A percentile compares a stretch with the other conserved stretches of the same genome.
phyloP scores from a whole-genome alignment of 2,113 vertebrate genomes.

The Syngnathus scovelli region DNA sequence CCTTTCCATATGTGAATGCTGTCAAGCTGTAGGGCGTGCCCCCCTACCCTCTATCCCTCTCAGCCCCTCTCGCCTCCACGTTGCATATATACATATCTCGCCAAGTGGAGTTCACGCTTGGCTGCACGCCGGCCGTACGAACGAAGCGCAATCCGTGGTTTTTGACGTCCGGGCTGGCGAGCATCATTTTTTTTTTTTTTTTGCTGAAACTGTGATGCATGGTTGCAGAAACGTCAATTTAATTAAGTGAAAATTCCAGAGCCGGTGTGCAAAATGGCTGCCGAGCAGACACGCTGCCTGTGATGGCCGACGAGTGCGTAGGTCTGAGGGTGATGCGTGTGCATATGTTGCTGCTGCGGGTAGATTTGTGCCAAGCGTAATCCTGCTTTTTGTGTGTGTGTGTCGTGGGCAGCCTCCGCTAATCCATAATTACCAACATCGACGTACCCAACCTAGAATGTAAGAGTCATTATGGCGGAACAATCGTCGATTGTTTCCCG shows the following conservation, averaged over 20 bases:
- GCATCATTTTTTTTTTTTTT: slow-evolving; percentile 5
- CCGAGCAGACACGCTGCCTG: slow-evolving; percentile 55
- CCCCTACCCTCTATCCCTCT: slow-evolving; percentile 11
- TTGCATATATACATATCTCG: slow-evolving; percentile 30
- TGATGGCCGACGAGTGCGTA: slow-evolving; percentile 68
- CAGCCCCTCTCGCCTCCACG: not conserved
- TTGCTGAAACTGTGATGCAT: not conserved
- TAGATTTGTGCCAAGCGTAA: slow-evolving; percentile 30
- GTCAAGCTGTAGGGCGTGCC: slow-evolving; percentile 59
- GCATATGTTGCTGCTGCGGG: slow-evolving; percentile 21
- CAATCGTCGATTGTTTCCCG: slow-evolving; percentile 15
- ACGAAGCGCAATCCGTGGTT: not conserved
- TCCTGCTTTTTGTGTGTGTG: slow-evolving; percentile 32
- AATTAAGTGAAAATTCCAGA: slow-evolving; percentile 61
- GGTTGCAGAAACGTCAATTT: slow-evolving; percentile 47
- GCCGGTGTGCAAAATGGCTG: slow-evolving; percentile 70
- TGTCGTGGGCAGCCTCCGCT: slow-evolving; percentile 42
- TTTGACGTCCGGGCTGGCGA: not conserved
- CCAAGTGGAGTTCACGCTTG: slow-evolving; percentile 42
- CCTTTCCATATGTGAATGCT: slow-evolving; percentile 41
- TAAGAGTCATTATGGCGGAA: slow-evolving; percentile 32
- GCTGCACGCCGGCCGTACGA: slow-evolving; percentile 32
- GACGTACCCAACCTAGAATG: slow-evolving; percentile 23
- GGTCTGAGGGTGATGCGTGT: slow-evolving; percentile 51
- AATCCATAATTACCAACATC: slow-evolving; percentile 58